phyloP scores from a whole-genome alignment of 2,113 vertebrate species.

The Lycaon pictus region DNA sequence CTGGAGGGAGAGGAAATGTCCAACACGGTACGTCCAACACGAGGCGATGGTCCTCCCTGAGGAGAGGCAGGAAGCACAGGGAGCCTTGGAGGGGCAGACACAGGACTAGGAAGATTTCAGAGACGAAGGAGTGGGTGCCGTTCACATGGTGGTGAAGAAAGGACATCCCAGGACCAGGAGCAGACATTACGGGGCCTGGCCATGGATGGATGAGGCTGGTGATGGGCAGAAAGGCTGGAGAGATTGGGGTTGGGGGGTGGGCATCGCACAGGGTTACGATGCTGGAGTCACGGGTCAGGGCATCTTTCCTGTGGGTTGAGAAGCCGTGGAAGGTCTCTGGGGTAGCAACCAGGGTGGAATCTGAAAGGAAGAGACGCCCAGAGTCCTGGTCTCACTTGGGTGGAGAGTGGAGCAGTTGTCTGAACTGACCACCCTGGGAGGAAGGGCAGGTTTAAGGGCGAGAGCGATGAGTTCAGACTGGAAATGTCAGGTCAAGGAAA shows the following conservation, averaged over 20 bases:
- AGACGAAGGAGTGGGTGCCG: neutral
- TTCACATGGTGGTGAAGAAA: neutral
- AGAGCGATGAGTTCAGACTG: neutral
- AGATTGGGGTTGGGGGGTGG: too few relatives aligned
- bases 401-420: neutral
- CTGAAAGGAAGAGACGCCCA: neutral
- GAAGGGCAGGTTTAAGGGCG: neutral
- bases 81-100: neutral
- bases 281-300: fast-evolving
- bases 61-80: neutral
- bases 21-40: neutral
- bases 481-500: neutral
- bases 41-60: neutral
- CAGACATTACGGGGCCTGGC: neutral
- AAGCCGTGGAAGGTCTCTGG: neutral
- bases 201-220: neutral
- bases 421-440: fast-evolving
- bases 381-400: neutral
- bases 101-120: fast-evolving
- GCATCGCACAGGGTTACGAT: neutral
- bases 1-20: neutral
- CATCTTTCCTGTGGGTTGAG: neutral
- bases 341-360: neutral
- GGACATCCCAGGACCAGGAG: neutral
- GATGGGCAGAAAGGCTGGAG: neutral